Evolutionary conservation across 2,113 vertebrate species (phyloP).

Genomic region (Rynchops niger): DNA sequence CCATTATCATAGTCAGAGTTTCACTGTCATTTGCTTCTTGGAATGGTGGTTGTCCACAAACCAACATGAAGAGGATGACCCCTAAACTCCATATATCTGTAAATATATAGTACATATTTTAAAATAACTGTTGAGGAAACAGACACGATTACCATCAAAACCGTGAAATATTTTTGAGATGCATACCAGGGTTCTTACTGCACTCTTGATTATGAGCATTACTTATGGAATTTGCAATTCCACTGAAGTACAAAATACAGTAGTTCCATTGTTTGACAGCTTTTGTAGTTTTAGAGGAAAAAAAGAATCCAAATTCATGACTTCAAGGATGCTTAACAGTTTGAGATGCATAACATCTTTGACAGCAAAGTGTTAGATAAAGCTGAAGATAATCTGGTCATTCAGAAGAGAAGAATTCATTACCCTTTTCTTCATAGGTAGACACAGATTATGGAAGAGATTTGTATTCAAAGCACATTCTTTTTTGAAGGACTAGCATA

Average conservation of each 20-base stretch:
- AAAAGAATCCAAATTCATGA: background rate
- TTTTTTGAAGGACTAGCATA: background rate
- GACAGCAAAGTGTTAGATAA: background rate
- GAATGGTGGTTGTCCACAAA: conserved; percentile 96
- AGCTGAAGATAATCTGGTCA: background rate
- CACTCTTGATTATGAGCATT: background rate
- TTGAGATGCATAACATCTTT: background rate
- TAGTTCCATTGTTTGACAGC: background rate
- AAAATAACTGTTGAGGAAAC: background rate
- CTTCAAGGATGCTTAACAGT: background rate
- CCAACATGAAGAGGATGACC: conserved; percentile 98
- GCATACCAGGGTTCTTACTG: background rate
- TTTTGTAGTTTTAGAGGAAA: background rate
- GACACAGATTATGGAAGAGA: background rate
- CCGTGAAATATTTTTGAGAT: background rate
- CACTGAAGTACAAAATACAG: background rate
- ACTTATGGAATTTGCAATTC: background rate
- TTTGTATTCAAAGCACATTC: background rate
- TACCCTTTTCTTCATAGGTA: background rate
- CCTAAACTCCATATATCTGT: conserved; percentile 98
- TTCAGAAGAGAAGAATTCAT: background rate
- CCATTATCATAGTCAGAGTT: conserved; percentile 99
- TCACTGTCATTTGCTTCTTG: conserved; percentile 99
- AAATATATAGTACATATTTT: background rate
- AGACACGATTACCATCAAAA: background rate